Percentiles rank a stretch among this genome's conserved stretches.
Conservation (phyloP, 2,113 vertebrate species). For the Halcyon malimbica region DNA sequence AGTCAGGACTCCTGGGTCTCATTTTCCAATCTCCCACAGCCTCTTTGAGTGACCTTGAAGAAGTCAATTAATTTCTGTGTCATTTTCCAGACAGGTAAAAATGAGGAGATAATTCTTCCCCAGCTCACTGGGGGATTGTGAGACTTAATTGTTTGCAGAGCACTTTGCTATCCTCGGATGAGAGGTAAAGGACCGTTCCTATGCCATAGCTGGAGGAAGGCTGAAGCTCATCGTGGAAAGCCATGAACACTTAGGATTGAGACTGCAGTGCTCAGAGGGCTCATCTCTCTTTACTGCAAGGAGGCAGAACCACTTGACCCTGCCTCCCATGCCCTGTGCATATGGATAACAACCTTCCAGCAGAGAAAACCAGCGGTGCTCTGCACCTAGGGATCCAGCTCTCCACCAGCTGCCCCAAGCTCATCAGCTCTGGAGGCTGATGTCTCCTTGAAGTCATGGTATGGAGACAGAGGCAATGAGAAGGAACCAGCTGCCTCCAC, state of each 20-base stretch:
- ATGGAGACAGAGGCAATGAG: neutral
- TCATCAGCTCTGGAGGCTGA: neutral
- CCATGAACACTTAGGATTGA: neutral
- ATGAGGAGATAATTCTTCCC: conserved; percentile 52
- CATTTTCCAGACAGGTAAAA: conserved; percentile 62
- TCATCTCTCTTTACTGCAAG: neutral
- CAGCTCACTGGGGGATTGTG: neutral
- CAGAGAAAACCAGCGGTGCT: neutral
- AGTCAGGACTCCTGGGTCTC: conserved; percentile 49
- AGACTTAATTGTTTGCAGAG: conserved; percentile 53
- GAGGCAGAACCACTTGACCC: fast-evolving
- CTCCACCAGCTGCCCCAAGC: neutral
- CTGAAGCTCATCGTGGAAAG: neutral
- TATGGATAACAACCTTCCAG: neutral
- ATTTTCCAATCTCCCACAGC: conserved; percentile 35
- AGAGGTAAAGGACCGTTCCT: neutral
- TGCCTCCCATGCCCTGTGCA: neutral
- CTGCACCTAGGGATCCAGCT: neutral
- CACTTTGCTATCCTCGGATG: neutral
- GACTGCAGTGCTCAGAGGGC: neutral
- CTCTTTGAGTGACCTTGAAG: conserved; percentile 53
- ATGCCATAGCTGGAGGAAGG: neutral
- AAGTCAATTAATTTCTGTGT: conserved; percentile 64
- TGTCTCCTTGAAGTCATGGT: neutral
- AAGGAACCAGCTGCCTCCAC: neutral